These are phyloP conservation scores for Rhinolophus sinicus DNA, from an alignment of 2,113 vertebrate genomes.

Conservation along the genomic window DNA sequence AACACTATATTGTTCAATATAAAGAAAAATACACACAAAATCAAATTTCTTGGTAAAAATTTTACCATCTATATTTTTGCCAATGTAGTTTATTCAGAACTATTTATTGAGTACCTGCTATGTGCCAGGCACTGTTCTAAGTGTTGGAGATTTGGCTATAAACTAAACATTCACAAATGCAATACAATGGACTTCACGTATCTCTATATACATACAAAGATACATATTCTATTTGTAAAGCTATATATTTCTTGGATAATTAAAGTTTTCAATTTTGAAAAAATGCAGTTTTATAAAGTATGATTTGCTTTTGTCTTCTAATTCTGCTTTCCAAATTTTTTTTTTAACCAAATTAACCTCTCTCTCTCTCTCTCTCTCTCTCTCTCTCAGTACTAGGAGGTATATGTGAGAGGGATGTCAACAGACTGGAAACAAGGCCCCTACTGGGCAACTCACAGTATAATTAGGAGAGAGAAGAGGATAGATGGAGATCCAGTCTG, in stretches of 20 bases:
- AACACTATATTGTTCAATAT: background rate
- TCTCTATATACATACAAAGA: background rate
- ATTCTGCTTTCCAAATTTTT: background rate
- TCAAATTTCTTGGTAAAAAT: slow-evolving; percentile 29
- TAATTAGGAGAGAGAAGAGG: background rate
- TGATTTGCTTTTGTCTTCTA: background rate
- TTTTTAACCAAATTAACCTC: background rate
- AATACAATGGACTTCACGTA: background rate
- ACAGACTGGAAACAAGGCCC: background rate
- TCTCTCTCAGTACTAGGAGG: background rate
- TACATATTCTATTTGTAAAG: background rate
- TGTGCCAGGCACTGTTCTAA: background rate
- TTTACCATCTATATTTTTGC: background rate
- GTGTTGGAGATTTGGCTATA: background rate
- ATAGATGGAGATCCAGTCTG: background rate
- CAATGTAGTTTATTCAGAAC: background rate
- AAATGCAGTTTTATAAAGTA: slow-evolving; percentile 36
- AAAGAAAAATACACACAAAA: slow-evolving; percentile 6
- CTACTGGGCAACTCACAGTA: background rate
- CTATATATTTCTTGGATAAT: background rate
- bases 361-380: background rate
- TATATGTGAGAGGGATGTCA: background rate
- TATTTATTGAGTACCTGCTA: background rate
- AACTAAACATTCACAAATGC: slow-evolving; percentile 11
- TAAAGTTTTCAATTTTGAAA: slow-evolving; percentile 19